Percentiles rank a stretch among this genome's conserved stretches.
Conservation (phyloP, 2,797 vertebrate species). For the Pseudomugil gertrudae region DNA sequence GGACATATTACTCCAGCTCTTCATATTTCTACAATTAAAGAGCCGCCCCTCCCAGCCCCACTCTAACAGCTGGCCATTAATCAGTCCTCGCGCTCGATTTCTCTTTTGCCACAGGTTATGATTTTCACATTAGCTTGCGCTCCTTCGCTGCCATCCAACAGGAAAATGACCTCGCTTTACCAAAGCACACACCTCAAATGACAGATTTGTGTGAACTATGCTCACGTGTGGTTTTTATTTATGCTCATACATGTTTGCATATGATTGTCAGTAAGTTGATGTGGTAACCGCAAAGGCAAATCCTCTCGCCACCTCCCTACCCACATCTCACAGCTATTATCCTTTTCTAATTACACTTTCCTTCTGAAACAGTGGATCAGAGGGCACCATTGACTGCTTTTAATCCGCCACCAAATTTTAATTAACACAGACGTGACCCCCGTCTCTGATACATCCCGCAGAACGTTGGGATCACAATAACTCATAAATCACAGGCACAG, state of each 20-base stretch:
- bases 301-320: constrained; percentile 5
- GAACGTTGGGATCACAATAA: constrained; percentile 77
- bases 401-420: constrained; percentile 82
- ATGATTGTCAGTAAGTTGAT: constrained; percentile 19
- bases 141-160: constrained; percentile 39
- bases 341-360: constrained; percentile 81
- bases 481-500: constrained; percentile 78
- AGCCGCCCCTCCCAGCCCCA: constrained; percentile 23
- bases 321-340: constrained; percentile 65
- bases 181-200: background rate
- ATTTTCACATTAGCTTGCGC: constrained; percentile 67
- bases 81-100: constrained; percentile 64
- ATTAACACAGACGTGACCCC: constrained; percentile 81
- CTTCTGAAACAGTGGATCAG: constrained; percentile 77
- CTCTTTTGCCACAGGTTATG: constrained; percentile 68
- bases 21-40: constrained; percentile 68
- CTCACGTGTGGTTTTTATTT: background rate
- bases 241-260: background rate
- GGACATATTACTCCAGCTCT: constrained; percentile 42
- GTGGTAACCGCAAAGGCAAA: constrained; percentile 17
- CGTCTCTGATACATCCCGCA: constrained; percentile 70
- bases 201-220: background rate
- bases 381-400: constrained; percentile 81
- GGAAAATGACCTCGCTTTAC: constrained; percentile 51
- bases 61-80: constrained; percentile 70